Percentiles rank a stretch among this genome's conserved stretches.
Evolutionary conservation across 2,113 vertebrate genomes (phyloP).

Genomic region (Paralichthys olivaceus): DNA sequence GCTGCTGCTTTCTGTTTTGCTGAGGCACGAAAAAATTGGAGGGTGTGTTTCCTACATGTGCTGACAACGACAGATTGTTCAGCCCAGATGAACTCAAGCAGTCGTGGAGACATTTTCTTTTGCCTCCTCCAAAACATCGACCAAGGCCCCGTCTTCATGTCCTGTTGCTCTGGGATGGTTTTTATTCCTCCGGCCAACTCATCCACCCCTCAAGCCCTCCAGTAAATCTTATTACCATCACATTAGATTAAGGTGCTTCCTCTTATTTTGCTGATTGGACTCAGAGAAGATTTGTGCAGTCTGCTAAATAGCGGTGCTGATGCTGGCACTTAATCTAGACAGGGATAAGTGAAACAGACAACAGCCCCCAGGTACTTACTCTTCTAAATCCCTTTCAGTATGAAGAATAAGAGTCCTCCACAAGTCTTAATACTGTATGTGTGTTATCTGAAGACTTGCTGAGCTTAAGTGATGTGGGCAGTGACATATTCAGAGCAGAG

Average conservation of each 20-base stretch:
- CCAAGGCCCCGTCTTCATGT: background rate
- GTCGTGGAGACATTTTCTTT: slow-evolving; percentile 1
- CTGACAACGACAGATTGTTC: slow-evolving; percentile 29
- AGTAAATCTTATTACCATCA: slow-evolving; percentile 57
- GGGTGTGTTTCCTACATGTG: slow-evolving; percentile 50
- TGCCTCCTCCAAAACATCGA: too few species aligned
- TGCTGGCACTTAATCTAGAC: slow-evolving; percentile 31
- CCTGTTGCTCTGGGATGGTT: background rate
- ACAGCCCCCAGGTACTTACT: slow-evolving; percentile 15
- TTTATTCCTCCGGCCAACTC: background rate
- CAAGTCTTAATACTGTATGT: background rate
- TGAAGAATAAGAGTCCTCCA: background rate
- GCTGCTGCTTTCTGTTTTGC: slow-evolving; percentile 18
- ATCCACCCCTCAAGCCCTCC: background rate
- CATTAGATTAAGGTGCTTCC: slow-evolving; percentile 41
- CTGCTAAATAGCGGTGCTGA: slow-evolving; percentile 15
- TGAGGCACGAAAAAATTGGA: slow-evolving; percentile 29
- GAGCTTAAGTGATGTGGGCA: background rate
- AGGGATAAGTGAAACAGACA: slow-evolving; percentile 53
- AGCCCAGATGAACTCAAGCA: background rate
- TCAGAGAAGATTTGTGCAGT: slow-evolving; percentile 57
- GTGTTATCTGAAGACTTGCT: background rate
- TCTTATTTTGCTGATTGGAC: slow-evolving; percentile 61
- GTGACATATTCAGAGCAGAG: background rate
- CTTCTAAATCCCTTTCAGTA: slow-evolving; percentile 4